Evolutionary conservation across 2,797 vertebrate genomes (phyloP).

Genomic region (Garrulus glandarius): DNA sequence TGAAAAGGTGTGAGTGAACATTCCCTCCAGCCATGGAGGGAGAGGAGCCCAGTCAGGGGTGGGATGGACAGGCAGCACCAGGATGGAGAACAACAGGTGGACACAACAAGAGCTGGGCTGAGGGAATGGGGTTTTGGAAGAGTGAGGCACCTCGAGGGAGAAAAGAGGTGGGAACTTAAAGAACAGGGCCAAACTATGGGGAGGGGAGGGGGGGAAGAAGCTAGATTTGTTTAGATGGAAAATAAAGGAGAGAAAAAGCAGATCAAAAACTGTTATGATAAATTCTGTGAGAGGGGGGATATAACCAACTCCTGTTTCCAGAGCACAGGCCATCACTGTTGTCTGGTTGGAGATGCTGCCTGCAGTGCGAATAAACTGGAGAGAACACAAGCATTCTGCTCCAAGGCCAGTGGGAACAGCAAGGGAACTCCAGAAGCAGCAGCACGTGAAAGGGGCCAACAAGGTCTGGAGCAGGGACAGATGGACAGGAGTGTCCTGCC

Average conservation of each 20-base stretch:
- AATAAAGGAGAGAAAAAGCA: neutral
- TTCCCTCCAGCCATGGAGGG: neutral
- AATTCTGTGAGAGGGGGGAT: neutral
- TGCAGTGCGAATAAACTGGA: neutral
- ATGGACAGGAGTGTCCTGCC: neutral
- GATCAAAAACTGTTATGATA: neutral
- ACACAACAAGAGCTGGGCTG: neutral
- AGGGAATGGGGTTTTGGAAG: neutral
- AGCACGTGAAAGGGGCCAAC: rapidly evolving
- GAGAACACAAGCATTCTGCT: neutral
- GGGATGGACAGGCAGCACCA: neutral
- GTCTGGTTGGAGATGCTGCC: neutral
- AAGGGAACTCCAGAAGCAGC: neutral
- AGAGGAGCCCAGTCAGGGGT: neutral
- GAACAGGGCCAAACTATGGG: neutral
- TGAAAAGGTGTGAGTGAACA: neutral
- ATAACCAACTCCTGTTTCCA: neutral
- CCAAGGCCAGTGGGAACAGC: neutral
- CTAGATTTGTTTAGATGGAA: neutral
- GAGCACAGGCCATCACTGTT: neutral
- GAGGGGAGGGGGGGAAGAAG: neutral
- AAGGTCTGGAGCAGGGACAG: neutral
- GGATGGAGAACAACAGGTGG: neutral
- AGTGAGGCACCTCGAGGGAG: neutral
- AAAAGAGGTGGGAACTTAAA: neutral